phyloP scores from a whole-genome alignment of 2,888 invertebrate species.

The Drosophila nr. perissopoda region DNA sequence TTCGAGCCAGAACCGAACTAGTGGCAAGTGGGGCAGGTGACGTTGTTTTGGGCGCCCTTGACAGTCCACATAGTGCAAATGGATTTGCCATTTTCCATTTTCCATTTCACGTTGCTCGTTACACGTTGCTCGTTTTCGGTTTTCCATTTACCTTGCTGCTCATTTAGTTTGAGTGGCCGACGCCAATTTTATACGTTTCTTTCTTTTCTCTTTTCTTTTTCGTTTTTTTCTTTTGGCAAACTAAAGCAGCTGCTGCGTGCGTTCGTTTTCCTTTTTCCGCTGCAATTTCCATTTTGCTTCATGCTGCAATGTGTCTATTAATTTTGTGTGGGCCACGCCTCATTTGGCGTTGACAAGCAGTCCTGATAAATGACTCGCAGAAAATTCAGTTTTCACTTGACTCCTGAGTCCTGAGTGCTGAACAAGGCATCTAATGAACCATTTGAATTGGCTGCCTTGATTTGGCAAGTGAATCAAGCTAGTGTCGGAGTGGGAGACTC shows the following conservation, averaged over 20 bases:
- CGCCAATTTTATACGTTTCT: slow-evolving; percentile 41
- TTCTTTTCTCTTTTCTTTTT: not conserved
- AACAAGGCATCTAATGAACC: slow-evolving; percentile 62
- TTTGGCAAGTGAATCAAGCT: slow-evolving; percentile 33
- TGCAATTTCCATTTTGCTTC: slow-evolving; percentile 32
- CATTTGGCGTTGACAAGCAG: slow-evolving; percentile 59
- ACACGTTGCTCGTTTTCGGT: not conserved
- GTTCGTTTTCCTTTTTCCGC: slow-evolving; percentile 28
- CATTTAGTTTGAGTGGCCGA: slow-evolving; percentile 61
- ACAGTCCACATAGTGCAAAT: slow-evolving; percentile 70
- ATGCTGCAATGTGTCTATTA: slow-evolving; percentile 60
- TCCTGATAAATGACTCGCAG: slow-evolving; percentile 61
- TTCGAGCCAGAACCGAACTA: not conserved
- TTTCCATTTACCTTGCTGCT: slow-evolving; percentile 68
- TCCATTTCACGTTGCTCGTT: slow-evolving; percentile 28
- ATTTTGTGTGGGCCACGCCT: slow-evolving; percentile 57
- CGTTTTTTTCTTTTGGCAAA: slow-evolving; percentile 41
- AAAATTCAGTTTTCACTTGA: slow-evolving; percentile 32
- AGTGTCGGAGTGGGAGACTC: not conserved
- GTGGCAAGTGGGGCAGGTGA: slow-evolving; percentile 33
- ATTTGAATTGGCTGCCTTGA: slow-evolving; percentile 59
- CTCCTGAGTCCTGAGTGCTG: slow-evolving; percentile 4
- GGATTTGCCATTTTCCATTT: slow-evolving; percentile 65
- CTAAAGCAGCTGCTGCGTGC: slow-evolving; percentile 29
- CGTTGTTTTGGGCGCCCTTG: slow-evolving; percentile 47